These are phyloP conservation scores for Pterois miles DNA, from an alignment of 2,797 vertebrate species.

Conservation along the genomic window DNA sequence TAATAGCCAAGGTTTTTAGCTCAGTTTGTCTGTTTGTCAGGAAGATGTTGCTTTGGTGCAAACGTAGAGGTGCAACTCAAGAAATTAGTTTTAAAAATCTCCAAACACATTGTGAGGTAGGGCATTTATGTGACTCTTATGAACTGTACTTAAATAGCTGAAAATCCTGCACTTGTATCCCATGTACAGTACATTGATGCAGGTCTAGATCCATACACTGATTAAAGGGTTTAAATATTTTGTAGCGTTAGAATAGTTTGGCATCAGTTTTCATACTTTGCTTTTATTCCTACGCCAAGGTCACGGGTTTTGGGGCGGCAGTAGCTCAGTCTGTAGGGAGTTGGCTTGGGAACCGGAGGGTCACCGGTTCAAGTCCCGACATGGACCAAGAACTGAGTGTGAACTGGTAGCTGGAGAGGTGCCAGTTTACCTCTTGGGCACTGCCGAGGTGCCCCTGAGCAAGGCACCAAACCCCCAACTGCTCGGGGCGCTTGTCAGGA, in stretches of 20 bases:
- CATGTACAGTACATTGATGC: neutral
- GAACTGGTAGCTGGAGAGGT: too few relatives aligned
- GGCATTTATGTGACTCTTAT: neutral
- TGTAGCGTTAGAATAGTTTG: neutral
- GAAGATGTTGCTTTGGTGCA: neutral
- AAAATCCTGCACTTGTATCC: neutral
- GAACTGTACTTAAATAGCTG: neutral
- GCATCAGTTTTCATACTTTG: neutral
- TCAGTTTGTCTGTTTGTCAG: neutral
- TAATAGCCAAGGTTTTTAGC: neutral
- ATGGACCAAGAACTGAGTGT: too few relatives aligned
- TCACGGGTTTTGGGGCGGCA: too few relatives aligned
- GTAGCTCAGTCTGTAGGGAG: too few relatives aligned
- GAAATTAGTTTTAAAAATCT: too few relatives aligned
- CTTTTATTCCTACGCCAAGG: neutral
- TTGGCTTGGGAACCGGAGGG: too few relatives aligned
- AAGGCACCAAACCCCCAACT: too few relatives aligned
- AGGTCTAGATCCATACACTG: neutral
- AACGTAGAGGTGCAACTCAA: neutral
- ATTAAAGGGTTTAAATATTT: neutral
- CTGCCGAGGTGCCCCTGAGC: too few relatives aligned
- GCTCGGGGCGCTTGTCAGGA: too few relatives aligned
- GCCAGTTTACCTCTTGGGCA: too few relatives aligned
- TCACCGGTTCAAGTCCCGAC: too few relatives aligned
- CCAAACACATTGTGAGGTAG: neutral